Evolutionary conservation across 2,888 invertebrate genomes (phyloP).

Genomic region (Galerucella pusilla): DNA sequence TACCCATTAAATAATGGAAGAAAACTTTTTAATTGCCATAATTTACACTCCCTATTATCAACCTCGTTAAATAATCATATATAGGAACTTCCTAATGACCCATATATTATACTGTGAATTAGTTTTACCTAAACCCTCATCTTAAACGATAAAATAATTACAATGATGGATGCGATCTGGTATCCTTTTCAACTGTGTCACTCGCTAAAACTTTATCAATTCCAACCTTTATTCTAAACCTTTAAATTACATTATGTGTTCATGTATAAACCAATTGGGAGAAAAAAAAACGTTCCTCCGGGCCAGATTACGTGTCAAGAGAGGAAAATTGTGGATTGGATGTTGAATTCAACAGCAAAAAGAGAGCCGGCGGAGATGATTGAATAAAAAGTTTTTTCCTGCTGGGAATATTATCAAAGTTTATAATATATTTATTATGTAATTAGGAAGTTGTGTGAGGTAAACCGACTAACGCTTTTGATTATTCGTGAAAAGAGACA

Average conservation of each 20-base stretch:
- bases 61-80: background rate
- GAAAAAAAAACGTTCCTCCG: conserved; percentile 15
- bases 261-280: background rate
- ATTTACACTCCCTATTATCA: background rate
- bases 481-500: too few relatives aligned
- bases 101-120: background rate
- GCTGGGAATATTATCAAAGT: conserved; percentile 5
- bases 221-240: background rate
- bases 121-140: background rate
- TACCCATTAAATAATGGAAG: background rate
- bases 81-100: background rate
- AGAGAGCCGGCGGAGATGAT: background rate
- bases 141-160: background rate
- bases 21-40: background rate
- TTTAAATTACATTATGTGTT: background rate
- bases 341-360: conserved; percentile 5
- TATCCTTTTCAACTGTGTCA: background rate
- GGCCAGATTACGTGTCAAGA: conserved; percentile 12
- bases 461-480: too few relatives aligned
- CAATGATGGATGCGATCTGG: background rate
- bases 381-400: conserved; percentile 12
- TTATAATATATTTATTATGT: conserved; percentile 12
- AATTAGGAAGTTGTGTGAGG: background rate
- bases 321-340: conserved; percentile 14
- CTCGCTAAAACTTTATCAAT: background rate